Conservation (phyloP, 2,888 invertebrate species). For the Trimorus sp. region DNA sequence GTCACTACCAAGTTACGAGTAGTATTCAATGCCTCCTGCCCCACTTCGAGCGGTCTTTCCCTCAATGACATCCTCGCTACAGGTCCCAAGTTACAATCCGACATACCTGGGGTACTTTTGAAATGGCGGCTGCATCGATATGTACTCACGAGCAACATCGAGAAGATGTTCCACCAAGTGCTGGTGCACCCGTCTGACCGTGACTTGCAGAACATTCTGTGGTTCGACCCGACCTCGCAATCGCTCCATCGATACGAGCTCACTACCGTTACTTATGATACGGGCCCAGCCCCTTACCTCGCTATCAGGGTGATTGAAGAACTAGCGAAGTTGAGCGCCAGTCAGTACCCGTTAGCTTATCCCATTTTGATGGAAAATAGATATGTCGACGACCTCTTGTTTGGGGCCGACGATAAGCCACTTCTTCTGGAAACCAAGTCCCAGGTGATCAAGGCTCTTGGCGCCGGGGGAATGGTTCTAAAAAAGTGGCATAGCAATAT, state of each 20-base stretch:
- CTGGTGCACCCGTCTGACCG: neutral
- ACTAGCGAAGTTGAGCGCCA: neutral
- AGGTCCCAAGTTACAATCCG: constrained; percentile 24
- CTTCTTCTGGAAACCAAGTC: too few species aligned
- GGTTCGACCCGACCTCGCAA: neutral
- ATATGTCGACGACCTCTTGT: too few species aligned
- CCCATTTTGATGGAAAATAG: too few species aligned
- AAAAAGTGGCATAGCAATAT: too few species aligned
- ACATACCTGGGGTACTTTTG: neutral
- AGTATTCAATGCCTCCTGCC: constrained; percentile 8
- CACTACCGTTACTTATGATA: neutral
- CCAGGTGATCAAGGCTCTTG: too few species aligned
- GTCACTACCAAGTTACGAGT: neutral
- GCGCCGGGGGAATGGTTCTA: too few species aligned
- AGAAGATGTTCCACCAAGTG: constrained; percentile 21
- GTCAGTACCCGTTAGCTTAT: too few species aligned
- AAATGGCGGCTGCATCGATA: constrained; percentile 4
- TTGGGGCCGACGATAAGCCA: too few species aligned
- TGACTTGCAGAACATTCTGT: neutral
- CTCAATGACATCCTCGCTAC: constrained; percentile 1
- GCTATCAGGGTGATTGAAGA: neutral
- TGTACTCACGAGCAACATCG: constrained; percentile 4
- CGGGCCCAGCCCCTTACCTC: neutral
- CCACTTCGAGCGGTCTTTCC: neutral
- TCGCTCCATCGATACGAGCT: neutral